Percentiles rank a stretch among this genome's conserved stretches.
These are phyloP conservation scores for Euleptes europaea DNA, from an alignment of 2,113 vertebrate species.

Conservation along the genomic window DNA sequence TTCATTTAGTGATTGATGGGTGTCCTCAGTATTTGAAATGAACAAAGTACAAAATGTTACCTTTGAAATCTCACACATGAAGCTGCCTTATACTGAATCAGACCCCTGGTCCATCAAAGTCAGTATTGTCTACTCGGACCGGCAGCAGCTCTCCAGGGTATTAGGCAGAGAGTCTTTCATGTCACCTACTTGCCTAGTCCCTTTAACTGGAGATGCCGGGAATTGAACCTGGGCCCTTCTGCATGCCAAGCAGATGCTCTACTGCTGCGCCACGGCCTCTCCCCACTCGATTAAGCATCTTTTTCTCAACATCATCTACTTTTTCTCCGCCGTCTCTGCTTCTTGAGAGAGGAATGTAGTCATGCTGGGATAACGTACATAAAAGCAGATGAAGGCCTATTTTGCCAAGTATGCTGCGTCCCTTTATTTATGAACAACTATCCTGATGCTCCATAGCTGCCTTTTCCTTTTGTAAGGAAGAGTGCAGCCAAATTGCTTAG, in stretches of 20 bases:
- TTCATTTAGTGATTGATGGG: not conserved
- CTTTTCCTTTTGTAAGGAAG: slow-evolving; percentile 50
- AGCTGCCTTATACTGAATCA: too few relatives aligned
- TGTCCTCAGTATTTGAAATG: not conserved
- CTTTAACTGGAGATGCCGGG: too few relatives aligned
- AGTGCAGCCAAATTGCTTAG: slow-evolving; percentile 50
- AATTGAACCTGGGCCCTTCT: too few relatives aligned
- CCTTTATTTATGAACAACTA: slow-evolving; percentile 44
- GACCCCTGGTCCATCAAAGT: too few relatives aligned
- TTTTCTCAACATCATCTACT: slow-evolving; percentile 31
- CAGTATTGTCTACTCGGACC: too few relatives aligned
- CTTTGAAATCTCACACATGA: slow-evolving; percentile 7
- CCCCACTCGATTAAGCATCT: not conserved
- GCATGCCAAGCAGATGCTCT: too few relatives aligned
- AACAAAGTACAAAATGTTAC: slow-evolving; percentile 16
- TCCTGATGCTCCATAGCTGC: slow-evolving; percentile 45
- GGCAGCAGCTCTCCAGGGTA: too few relatives aligned
- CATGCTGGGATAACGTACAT: not conserved
- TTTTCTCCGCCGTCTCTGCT: slow-evolving; percentile 31
- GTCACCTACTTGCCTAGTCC: too few relatives aligned
- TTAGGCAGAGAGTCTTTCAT: too few relatives aligned
- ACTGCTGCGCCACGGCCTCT: too few relatives aligned
- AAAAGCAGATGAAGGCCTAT: slow-evolving; percentile 51
- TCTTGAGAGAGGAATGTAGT: slow-evolving; percentile 36
- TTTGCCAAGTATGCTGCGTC: slow-evolving; percentile 44